Evolutionary conservation across 2,888 invertebrate species (phyloP), one percentile per base, ranked within the genome.

Genomic region (Mayetiola destructor): DNA sequence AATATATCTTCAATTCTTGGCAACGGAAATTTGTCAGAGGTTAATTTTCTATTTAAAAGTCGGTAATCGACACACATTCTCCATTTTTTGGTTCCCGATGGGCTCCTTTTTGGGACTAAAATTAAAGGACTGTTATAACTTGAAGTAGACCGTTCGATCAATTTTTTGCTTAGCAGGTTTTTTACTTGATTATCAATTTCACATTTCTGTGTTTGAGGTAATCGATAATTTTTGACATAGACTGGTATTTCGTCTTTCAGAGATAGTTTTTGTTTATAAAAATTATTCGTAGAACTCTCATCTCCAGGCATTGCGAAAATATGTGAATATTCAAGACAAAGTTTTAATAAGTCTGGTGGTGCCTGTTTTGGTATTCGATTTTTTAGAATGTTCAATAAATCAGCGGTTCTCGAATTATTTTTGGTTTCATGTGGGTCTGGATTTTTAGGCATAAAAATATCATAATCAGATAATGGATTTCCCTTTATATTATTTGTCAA

Each of bases 171-270:
- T 16, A 61, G 27, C 58, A 63, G 60, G 56, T 61, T 59, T 8
- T 60, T 12, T 3, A 62, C 59, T 58, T 62, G 59, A 35, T 18
- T 32, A 36, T 61, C 60, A 5, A 64, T 59, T 59, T 64, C 63
- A 5, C 35, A 37, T 55, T 59, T 62, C 37, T 61, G 60, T 14
- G 56, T 10, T 23, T 61, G 35, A 14, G 63, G 60, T n/a, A 57
- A 55, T 54, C 62, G 52, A 42, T 63, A 63, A 53, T 62, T 64
- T 61, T 62, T 62, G 3, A 62, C 61, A 40, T 61, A 63, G 6
- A 62, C 58, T 12, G 62, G 60, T 23, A 16, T 58, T 2, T 60
- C 57, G 35, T 63, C 61, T 9, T 56, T 57, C 14, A 60, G 16
- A 37, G 52, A 36, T 21, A 63, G 21, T 55, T 60, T 60, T 60